Conservation (phyloP, 2,797 vertebrate species). For the Xiphorhynchus erythropygius region DNA sequence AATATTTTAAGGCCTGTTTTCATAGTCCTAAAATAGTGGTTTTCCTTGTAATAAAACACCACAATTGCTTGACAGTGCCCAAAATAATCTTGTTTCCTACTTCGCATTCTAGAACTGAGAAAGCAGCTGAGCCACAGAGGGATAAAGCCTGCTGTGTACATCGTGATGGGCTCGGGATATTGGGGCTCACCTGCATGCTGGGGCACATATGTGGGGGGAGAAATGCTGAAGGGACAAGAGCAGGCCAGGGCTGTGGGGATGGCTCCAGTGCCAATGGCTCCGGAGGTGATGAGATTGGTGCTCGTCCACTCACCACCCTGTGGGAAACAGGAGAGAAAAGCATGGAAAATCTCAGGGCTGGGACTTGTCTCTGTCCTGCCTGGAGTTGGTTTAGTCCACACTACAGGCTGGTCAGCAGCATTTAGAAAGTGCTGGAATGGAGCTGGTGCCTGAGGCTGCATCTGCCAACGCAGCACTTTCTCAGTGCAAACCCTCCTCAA, state of each 20-base stretch:
- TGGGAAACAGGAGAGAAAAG: not conserved
- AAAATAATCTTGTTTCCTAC: not conserved
- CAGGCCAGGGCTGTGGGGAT: rapidly evolving
- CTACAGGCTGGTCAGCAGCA: rapidly evolving
- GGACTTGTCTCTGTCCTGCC: rapidly evolving
- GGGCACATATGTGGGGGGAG: rapidly evolving
- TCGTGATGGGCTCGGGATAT: rapidly evolving
- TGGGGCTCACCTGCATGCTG: not conserved
- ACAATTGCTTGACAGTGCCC: not conserved
- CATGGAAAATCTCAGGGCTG: not conserved
- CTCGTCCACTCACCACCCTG: rapidly evolving
- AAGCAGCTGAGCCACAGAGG: not conserved
- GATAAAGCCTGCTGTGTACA: rapidly evolving
- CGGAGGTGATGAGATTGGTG: no score
- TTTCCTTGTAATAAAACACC: not conserved
- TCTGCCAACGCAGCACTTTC: not conserved
- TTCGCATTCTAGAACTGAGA: not conserved
- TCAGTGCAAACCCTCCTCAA: rapidly evolving
- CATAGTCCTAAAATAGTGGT: not conserved
- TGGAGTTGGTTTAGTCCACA: rapidly evolving
- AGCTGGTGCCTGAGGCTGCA: rapidly evolving
- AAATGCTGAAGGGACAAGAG: not conserved
- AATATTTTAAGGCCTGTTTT: not conserved
- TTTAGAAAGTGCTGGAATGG: rapidly evolving
- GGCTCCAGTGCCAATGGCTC: not conserved